Base-by-base conservation (phyloP, 2,888 invertebrate genomes). In the Conus canariensis region DNA sequence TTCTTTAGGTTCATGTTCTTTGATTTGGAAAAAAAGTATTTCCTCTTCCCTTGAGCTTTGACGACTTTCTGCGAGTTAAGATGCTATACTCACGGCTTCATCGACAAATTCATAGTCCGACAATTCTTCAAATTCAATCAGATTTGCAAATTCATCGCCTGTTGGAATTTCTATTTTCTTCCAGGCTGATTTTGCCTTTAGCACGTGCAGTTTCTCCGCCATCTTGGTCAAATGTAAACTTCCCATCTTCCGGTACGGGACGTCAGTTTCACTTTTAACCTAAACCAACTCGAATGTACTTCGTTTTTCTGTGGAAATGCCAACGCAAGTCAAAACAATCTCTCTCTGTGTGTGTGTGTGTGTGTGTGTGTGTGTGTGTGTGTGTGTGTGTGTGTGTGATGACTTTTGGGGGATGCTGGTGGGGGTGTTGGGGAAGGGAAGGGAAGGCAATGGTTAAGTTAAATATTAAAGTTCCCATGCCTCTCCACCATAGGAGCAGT, bases 51-150 rank as follows among this genome's bases (percentile, higher is more conserved):
- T 30, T 30, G 30, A 30, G 30, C 30, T 30, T 30, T 30, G 30
- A 30, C 2, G 30, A 45, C 45, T 45, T 45, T 45, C 45, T 45
- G 45, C 45, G 4, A 4, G 45, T 3, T 45, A 45, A 64, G 16
- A 64, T 64, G 16, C 14, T 70, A 30, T 70, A 85, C 74, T 89
- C 30, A 89, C 89, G 19, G 45, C 16, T 1, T 85, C 74, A 9
- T 85, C 77, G 22, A 93, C 85, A 22, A 95, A 89, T 89, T 95
- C 93, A 92, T 95, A 95, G 88, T 95, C 94, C 25, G 93, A 93
- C n/a, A 95, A 90, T 91, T 94, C 94, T 93, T 95, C 94, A 58
- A 95, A 88, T 86, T 94, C 94, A 14, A 95, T 91, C 8, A 95
- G 89, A 45, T 92, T 93, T 56, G 93, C 92, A 91, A 95, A 93